Conservation (phyloP, 2,888 invertebrate genomes). For the Ptilodon capucinus region DNA sequence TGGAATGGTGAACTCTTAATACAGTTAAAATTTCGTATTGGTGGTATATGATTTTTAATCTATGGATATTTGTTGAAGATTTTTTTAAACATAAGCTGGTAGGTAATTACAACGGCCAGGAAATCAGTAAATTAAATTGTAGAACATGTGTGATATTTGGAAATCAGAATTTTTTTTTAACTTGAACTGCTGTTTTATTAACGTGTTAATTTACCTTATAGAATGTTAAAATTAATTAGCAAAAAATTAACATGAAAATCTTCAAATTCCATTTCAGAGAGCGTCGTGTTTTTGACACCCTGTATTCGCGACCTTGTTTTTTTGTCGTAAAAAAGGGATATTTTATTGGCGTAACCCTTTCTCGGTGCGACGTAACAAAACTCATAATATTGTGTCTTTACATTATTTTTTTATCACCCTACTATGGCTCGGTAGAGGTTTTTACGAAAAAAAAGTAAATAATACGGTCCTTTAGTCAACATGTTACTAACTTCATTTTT, state of each 20-base stretch:
- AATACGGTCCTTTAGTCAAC: background rate
- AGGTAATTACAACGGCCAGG: too few species aligned
- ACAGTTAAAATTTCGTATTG: background rate
- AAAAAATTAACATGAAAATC: constrained; percentile 4
- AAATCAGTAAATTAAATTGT: too few species aligned
- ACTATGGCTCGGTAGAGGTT: constrained; percentile 11
- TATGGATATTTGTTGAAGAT: too few species aligned
- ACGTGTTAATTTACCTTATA: background rate
- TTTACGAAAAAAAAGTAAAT: constrained; percentile 12
- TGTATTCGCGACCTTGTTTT: background rate
- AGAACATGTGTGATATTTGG: too few species aligned
- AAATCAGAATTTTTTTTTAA: background rate
- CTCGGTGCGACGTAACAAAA: constrained; percentile 4
- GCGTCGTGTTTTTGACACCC: constrained; percentile 1
- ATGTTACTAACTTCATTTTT: too few species aligned
- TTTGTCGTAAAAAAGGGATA: constrained; percentile 6
- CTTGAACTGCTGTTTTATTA: background rate
- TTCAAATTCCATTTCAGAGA: background rate
- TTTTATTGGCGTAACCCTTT: constrained; percentile 13
- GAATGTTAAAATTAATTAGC: background rate
- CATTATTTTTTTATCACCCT: constrained; percentile 10
- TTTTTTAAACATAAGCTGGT: too few species aligned
- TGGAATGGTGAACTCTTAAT: background rate
- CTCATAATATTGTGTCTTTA: constrained; percentile 9
- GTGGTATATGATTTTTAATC: background rate